These are phyloP conservation scores for Solenodon paradoxus DNA, from an alignment of 2,113 vertebrate species.

Conservation along the genomic window DNA sequence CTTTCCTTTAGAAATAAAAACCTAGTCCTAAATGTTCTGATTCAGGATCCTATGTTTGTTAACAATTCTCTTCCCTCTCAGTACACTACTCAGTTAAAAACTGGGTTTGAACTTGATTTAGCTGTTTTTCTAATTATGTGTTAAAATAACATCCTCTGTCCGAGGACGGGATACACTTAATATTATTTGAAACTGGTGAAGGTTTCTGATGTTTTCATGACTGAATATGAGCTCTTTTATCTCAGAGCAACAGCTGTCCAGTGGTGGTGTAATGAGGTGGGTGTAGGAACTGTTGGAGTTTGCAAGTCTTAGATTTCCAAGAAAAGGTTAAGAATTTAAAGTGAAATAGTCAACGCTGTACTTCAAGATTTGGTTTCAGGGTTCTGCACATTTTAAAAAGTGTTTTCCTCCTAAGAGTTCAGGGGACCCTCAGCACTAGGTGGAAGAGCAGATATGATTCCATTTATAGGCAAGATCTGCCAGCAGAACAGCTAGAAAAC, in stretches of 20 bases:
- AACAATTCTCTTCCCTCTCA: background rate
- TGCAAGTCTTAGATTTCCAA: background rate
- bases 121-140: background rate
- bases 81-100: background rate
- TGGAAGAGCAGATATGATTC: background rate
- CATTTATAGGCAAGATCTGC: background rate
- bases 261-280: background rate
- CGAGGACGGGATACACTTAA: background rate
- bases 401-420: background rate
- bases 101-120: background rate
- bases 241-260: slow-evolving; percentile 42
- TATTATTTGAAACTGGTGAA: background rate
- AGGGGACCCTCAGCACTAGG: background rate
- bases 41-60: background rate
- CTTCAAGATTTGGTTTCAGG: background rate
- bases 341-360: background rate
- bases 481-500: background rate
- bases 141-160: background rate
- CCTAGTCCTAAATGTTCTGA: background rate
- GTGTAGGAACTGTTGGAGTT: background rate
- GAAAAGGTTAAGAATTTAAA: background rate
- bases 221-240: slow-evolving; percentile 18
- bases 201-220: background rate
- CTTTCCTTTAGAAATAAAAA: too few relatives aligned
- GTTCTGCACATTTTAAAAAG: background rate